These are phyloP conservation scores for Eidolon dupreanum DNA, from an alignment of 2,797 vertebrate species.

Conservation along the genomic window DNA sequence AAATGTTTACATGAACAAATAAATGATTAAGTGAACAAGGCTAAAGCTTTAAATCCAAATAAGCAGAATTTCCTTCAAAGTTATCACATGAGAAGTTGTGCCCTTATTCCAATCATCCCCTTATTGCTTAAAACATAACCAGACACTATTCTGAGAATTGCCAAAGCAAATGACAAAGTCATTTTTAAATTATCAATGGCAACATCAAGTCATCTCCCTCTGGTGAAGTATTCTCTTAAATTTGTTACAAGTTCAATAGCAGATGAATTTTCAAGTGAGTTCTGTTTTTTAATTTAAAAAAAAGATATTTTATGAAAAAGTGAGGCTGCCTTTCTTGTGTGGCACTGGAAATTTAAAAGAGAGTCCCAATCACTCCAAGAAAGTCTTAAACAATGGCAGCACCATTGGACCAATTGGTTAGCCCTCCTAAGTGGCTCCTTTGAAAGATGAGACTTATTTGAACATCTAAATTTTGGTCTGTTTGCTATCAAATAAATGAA, in stretches of 20 bases:
- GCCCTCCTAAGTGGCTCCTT: background rate
- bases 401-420: background rate
- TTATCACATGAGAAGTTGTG: background rate
- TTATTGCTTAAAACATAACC: slow-evolving; percentile 24
- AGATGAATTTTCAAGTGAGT: background rate
- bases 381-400: background rate
- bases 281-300: slow-evolving; percentile 15
- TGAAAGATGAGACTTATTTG: slow-evolving; percentile 10
- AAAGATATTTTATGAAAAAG: background rate
- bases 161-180: background rate
- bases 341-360: background rate
- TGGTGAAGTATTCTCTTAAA: background rate
- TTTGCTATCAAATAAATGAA: background rate
- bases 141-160: background rate
- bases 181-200: background rate
- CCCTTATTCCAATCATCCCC: background rate
- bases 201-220: background rate
- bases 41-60: background rate
- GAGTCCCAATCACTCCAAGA: background rate
- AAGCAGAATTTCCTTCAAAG: slow-evolving; percentile 29
- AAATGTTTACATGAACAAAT: background rate
- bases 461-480: background rate
- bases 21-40: slow-evolving; percentile 2
- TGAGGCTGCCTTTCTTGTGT: background rate
- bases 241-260: background rate